A percentile compares a stretch with the other conserved stretches of the same genome.
Evolutionary conservation across 2,113 vertebrate species (phyloP).

Genomic region (Catharus fuscescens): DNA sequence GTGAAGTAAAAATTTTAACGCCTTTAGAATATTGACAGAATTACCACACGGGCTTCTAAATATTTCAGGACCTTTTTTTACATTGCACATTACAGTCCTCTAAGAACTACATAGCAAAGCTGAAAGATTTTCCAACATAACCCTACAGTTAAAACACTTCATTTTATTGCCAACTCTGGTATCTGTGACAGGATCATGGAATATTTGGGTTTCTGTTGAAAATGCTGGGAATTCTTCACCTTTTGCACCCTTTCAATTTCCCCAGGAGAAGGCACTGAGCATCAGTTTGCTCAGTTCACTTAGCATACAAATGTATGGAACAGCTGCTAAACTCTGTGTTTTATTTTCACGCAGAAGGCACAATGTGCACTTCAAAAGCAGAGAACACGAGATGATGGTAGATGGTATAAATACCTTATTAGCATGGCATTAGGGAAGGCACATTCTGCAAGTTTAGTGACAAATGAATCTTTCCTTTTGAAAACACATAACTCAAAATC

Average conservation of each 20-base stretch:
- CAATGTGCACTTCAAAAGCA: neutral
- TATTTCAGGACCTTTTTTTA: neutral
- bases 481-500: neutral
- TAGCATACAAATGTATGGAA: neutral
- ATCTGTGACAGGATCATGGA: fast-evolving
- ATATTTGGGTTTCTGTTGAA: neutral
- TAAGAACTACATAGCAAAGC: neutral
- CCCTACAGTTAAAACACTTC: neutral
- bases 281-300: neutral
- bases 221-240: neutral
- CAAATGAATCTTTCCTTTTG: neutral
- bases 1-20: fast-evolving
- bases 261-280: neutral
- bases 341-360: neutral
- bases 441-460: neutral
- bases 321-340: neutral
- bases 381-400: neutral
- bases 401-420: neutral
- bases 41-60: neutral
- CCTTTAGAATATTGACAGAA: neutral
- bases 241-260: neutral
- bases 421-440: neutral
- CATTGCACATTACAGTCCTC: neutral
- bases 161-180: neutral
- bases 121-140: neutral